A percentile compares a stretch with the other conserved stretches of the same genome.
Conservation (phyloP, 1,140 invertebrate genomes). For the Drosophila ogumai region DNA sequence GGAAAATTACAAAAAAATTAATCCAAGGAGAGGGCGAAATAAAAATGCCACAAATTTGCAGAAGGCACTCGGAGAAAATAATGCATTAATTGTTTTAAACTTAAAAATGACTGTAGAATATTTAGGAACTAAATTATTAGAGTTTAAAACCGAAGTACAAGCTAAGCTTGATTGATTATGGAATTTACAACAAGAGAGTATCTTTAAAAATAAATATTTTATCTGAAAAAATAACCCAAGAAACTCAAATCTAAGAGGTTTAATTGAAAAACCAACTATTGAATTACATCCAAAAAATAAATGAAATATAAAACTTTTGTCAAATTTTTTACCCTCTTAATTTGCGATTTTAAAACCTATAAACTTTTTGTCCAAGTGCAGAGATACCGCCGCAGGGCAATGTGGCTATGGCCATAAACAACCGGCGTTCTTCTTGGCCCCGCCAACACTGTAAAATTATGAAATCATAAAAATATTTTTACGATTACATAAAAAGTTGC, state of each 20-base stretch:
- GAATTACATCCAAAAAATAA: not conserved
- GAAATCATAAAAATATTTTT: constrained; percentile 84
- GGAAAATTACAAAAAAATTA: constrained; percentile 57
- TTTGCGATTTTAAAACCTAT: not conserved
- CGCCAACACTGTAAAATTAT: constrained; percentile 79
- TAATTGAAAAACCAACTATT: not conserved
- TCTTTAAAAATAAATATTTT: not conserved
- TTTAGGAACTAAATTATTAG: not conserved
- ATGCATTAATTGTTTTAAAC: not conserved
- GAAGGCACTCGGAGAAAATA: not conserved
- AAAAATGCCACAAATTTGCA: constrained; percentile 56
- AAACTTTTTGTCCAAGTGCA: constrained; percentile 8
- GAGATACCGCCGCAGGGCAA: constrained; percentile 10
- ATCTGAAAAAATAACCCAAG: not conserved
- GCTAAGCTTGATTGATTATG: not conserved
- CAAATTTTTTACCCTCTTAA: not conserved
- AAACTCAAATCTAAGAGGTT: not conserved
- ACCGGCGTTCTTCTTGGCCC: constrained; percentile 38
- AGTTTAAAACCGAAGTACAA: not conserved
- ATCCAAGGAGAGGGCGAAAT: constrained; percentile 27
- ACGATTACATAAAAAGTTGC: constrained; percentile 81
- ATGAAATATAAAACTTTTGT: not conserved
- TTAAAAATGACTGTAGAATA: not conserved
- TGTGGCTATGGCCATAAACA: constrained; percentile 62
- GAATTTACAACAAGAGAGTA: not conserved